Base-by-base conservation (phyloP, 2,888 invertebrate genomes). In the Geotrupes spiniger region DNA sequence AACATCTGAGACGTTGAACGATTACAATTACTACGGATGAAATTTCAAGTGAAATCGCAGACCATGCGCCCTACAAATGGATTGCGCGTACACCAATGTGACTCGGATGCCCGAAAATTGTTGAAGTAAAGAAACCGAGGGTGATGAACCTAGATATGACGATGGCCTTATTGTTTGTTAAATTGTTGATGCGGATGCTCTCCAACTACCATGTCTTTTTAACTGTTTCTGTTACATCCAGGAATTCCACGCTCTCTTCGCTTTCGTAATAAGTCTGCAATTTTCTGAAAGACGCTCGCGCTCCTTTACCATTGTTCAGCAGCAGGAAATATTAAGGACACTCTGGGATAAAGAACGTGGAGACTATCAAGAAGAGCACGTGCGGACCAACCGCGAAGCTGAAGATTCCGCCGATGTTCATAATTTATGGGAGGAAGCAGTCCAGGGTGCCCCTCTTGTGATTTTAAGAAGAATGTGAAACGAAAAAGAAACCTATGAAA, bases 51-150 rank as follows among this genome's bases (percentile, higher is more conserved):
- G 83, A 75, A 1, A 89, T 61, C 0, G 73, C 65, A 0, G 82
- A 80, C 2, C 83, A 81, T 1, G 91, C 83, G 2, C 78, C 79
- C 1, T 72, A 65, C 89, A 89, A 62, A 89, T 88, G 11, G 73
- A 74, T 51, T 83, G 80, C 64, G 85, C 81, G 70, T 87, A 87
- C 72, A 87, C 87, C 1, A 88, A 77, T 1, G 89, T 84, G 0
- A 86, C 84, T 69, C 87, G 87, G 65, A 87, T 84, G 1, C 88
- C 88, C 1, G 82, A 81, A 57, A 89, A 75, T 71, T 92, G 92
- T 65, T 92, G 92, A 74, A 89, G 87, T 57, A 81, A 87, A 84
- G 44, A 91, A 75, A 3, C 82, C 80, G 57, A 81, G 83, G 0
- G 83, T 84, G 42, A 85, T 80, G 57, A 87, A 77, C 64, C 89